These are phyloP conservation scores for Deroplatys truncata DNA, from an alignment of 2,888 invertebrate species.

Conservation along the genomic window DNA sequence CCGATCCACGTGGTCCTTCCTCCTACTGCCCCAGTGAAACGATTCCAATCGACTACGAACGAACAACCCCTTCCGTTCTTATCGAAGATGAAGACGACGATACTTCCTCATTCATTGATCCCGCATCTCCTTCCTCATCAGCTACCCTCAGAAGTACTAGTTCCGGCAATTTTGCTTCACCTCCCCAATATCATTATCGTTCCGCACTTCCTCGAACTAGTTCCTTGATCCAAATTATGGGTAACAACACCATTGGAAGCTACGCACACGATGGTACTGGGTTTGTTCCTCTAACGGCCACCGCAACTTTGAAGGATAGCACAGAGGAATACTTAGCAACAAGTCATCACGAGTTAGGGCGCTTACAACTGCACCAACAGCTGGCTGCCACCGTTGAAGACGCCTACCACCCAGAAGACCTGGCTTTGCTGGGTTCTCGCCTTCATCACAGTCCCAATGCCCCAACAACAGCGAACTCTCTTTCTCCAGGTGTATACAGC, in stretches of 20 bases:
- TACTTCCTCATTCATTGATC: slow-evolving; percentile 40
- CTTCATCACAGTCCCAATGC: too few species aligned
- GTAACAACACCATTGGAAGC: not conserved
- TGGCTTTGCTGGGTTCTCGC: not conserved
- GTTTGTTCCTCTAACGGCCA: not conserved
- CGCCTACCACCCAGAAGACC: not conserved
- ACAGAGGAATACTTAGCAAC: not conserved
- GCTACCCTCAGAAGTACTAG: not conserved
- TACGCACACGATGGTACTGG: not conserved
- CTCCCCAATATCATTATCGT: not conserved
- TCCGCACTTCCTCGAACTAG: not conserved
- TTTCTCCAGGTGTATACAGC: slow-evolving; percentile 24
- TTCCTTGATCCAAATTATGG: not conserved
- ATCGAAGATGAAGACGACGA: slow-evolving; percentile 39
- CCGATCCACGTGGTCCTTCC: not conserved
- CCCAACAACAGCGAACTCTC: not conserved
- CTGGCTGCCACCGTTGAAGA: not conserved
- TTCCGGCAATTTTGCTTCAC: not conserved
- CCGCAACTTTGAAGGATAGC: not conserved
- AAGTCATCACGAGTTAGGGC: not conserved
- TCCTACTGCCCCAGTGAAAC: not conserved
- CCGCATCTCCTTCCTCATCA: not conserved
- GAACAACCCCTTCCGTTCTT: slow-evolving; percentile 35
- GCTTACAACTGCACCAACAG: not conserved
- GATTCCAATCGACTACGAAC: not conserved